A percentile compares a stretch with the other conserved stretches of the same genome.
Conservation (phyloP, 2,113 vertebrate species). For the Calonectris borealis region DNA sequence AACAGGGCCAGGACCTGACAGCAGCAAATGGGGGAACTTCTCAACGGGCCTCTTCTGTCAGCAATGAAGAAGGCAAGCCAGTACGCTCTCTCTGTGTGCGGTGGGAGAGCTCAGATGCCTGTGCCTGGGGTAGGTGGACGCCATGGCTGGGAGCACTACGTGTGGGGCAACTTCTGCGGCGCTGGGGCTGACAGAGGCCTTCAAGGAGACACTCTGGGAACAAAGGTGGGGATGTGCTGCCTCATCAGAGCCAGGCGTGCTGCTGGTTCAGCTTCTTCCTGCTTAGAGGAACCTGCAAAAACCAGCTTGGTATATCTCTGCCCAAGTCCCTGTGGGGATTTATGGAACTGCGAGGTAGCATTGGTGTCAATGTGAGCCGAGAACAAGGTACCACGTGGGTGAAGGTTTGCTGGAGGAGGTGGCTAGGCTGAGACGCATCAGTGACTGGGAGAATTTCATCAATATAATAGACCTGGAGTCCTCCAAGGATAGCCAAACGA, state of each 20-base stretch:
- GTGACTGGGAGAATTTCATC: neutral
- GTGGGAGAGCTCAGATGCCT: neutral
- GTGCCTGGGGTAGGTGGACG: neutral
- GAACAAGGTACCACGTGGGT: neutral
- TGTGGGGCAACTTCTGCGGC: neutral
- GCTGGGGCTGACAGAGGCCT: neutral
- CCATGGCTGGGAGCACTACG: neutral
- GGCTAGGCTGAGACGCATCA: neutral
- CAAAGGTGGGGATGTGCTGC: neutral
- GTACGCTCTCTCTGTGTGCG: accelerated
- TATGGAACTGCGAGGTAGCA: neutral
- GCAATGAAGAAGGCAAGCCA: neutral
- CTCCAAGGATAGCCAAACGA: neutral
- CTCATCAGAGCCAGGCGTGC: neutral
- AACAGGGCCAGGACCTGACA: neutral
- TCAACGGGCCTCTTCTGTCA: neutral
- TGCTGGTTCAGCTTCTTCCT: neutral
- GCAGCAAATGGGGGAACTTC: neutral
- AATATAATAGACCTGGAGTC: neutral
- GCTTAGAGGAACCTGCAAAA: neutral
- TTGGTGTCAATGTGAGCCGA: neutral
- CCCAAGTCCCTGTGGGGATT: neutral
- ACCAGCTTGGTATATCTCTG: neutral
- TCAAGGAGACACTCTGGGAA: neutral
- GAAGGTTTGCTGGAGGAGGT: neutral